Evolutionary conservation across 2,888 invertebrate genomes (phyloP).

Genomic region (Pollenia labialis): DNA sequence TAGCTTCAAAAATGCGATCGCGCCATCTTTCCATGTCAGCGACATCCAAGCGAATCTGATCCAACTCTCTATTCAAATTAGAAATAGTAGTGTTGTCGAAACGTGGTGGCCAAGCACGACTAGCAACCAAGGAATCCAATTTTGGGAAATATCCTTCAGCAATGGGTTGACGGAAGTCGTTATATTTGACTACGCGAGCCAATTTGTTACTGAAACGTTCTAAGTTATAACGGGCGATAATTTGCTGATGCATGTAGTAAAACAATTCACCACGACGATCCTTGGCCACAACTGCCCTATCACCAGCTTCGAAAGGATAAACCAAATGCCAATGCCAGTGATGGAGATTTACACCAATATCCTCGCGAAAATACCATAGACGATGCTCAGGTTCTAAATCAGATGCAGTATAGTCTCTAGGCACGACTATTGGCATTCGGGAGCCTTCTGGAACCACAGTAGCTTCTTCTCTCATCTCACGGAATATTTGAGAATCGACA

Average conservation of each 20-base stretch:
- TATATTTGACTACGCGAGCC: conserved; percentile 86
- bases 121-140: conserved; percentile 90
- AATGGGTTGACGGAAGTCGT: conserved; percentile 89
- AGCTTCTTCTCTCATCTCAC: conserved; percentile 86
- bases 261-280: conserved; percentile 91
- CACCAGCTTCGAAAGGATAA: conserved; percentile 90
- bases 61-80: conserved; percentile 88
- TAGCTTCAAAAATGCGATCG: conserved; percentile 89
- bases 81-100: conserved; percentile 85
- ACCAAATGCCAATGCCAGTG: conserved; percentile 87
- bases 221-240: conserved; percentile 88
- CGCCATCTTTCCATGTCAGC: conserved; percentile 91
- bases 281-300: conserved; percentile 85
- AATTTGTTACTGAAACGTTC: conserved; percentile 91
- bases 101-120: conserved; percentile 90
- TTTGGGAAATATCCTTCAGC: conserved; percentile 93
- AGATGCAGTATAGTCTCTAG: conserved; percentile 90
- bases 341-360: conserved; percentile 85
- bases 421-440: conserved; percentile 87
- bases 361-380: conserved; percentile 85
- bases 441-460: conserved; percentile 87
- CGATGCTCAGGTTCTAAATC: conserved; percentile 91
- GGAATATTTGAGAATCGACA: conserved; percentile 86
- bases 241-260: conserved; percentile 90
- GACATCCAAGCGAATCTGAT: conserved; percentile 87